These are phyloP conservation scores for Naja naja DNA, from an alignment of 2,113 vertebrate species.

Conservation along the genomic window DNA sequence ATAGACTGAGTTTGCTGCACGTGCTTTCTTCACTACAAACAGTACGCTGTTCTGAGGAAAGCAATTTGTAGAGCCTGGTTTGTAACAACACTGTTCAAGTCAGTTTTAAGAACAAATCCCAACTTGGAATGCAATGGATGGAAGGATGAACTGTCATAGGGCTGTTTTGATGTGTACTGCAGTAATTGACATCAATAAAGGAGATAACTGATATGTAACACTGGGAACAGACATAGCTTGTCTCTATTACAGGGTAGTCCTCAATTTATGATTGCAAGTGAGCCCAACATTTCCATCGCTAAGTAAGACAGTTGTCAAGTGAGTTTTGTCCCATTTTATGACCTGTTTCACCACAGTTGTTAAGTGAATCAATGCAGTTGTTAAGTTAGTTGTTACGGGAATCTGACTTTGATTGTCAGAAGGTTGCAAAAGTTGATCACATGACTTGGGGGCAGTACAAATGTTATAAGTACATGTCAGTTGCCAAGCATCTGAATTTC, in stretches of 20 bases:
- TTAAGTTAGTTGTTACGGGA: background rate
- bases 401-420: background rate
- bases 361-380: background rate
- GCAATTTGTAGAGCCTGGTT: background rate
- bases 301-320: background rate
- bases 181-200: background rate
- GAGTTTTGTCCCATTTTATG: background rate
- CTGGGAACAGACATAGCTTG: background rate
- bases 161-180: background rate
- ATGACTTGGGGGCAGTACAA: background rate
- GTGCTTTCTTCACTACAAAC: conserved; percentile 6
- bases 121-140: background rate
- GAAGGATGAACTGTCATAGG: background rate
- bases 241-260: background rate
- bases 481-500: background rate
- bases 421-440: background rate
- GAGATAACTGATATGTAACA: background rate
- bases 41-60: background rate
- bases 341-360: background rate
- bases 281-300: background rate
- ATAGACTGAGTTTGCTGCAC: background rate
- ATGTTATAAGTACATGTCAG: background rate
- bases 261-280: background rate
- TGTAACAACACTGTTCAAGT: rapidly evolving
- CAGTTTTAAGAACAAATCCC: background rate